Percentiles rank a stretch among this genome's conserved stretches.
phyloP scores from a whole-genome alignment of 2,888 invertebrate species.

The Eupithecia exiguata region DNA sequence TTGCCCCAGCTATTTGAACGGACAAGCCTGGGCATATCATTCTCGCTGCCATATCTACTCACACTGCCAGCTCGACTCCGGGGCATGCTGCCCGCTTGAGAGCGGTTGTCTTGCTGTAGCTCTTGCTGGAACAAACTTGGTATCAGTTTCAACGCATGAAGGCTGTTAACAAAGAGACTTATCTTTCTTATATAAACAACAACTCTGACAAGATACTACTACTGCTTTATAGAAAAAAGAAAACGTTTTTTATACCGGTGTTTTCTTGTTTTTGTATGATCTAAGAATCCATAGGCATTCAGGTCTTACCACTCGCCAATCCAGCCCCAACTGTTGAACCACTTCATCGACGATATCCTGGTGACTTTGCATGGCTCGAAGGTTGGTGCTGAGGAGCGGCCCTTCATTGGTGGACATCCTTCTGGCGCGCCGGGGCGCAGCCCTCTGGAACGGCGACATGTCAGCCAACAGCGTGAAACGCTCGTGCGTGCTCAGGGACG shows the following conservation, averaged over 20 bases:
- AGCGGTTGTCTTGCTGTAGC: conserved; percentile 52
- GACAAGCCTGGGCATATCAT: conserved; percentile 45
- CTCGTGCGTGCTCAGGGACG: conserved; percentile 66
- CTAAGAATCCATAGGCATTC: not conserved
- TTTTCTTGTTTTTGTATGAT: too few relatives aligned
- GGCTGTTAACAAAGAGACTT: not conserved
- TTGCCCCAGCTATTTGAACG: conserved; percentile 61
- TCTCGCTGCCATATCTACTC: not conserved
- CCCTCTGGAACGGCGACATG: conserved; percentile 25
- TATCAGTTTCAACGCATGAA: not conserved
- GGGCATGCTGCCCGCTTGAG: conserved; percentile 38
- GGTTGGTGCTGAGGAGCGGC: conserved; percentile 26
- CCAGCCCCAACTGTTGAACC: conserved; percentile 61
- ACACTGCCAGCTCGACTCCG: conserved; percentile 3
- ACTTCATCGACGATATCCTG: conserved; percentile 59
- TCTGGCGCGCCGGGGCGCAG: conserved; percentile 27
- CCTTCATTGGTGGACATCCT: conserved; percentile 25
- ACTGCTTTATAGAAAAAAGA: too few relatives aligned
- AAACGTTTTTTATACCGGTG: too few relatives aligned
- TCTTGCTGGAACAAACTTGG: not conserved
- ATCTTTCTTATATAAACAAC: too few relatives aligned
- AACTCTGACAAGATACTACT: too few relatives aligned
- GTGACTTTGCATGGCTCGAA: conserved; percentile 48
- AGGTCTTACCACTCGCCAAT: conserved; percentile 58
- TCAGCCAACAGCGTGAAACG: conserved; percentile 64